phyloP scores from a whole-genome alignment of 2,888 invertebrate species.

The Ormyrus pomaceus region DNA sequence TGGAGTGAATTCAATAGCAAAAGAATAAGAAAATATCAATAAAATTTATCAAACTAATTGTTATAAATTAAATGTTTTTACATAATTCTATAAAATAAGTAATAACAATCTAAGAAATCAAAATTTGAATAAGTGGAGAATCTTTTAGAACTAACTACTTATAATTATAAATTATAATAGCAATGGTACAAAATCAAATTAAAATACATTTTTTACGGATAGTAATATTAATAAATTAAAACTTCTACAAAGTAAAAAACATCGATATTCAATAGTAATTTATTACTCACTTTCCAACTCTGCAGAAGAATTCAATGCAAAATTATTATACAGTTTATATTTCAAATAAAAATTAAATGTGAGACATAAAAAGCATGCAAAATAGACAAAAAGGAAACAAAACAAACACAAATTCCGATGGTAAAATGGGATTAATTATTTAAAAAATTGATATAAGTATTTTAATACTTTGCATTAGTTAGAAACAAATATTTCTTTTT shows the following conservation, averaged over 20 bases:
- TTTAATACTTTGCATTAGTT: neutral
- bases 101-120: neutral
- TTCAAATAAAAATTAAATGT: neutral
- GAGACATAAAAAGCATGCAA: constrained; percentile 26
- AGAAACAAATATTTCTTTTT: neutral
- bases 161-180: neutral
- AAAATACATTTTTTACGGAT: too few relatives aligned
- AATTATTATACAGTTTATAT: neutral
- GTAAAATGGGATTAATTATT: constrained; percentile 5
- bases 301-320: constrained; percentile 47
- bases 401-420: constrained; percentile 20
- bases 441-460: neutral
- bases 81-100: neutral
- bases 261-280: constrained; percentile 21
- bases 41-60: constrained; percentile 12
- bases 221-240: neutral
- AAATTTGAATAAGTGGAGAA: constrained; percentile 9
- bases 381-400: constrained; percentile 15
- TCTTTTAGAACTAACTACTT: neutral
- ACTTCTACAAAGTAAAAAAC: constrained; percentile 24
- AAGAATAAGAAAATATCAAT: constrained; percentile 10
- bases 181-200: too few relatives aligned
- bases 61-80: neutral
- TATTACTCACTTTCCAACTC: constrained; percentile 56
- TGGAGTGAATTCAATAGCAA: constrained; percentile 10